A percentile compares a stretch with the other conserved stretches of the same genome.
phyloP scores from a whole-genome alignment of 2,797 vertebrate species.

The Dicrostonyx torquatus region DNA sequence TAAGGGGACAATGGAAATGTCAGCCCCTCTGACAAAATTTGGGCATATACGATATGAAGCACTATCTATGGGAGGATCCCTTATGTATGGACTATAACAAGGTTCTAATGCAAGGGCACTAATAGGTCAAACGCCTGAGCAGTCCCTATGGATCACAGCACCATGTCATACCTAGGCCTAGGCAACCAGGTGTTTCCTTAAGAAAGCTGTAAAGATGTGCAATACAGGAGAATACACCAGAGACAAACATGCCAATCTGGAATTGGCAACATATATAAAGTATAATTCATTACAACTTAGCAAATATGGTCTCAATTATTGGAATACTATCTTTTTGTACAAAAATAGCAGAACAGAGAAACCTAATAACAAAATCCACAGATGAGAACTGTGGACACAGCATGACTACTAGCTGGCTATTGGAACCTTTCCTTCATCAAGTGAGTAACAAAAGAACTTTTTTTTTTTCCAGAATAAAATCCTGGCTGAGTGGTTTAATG shows the following conservation, averaged over 20 bases:
- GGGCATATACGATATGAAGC: not conserved
- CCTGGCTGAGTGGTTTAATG: not conserved
- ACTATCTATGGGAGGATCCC: too few species aligned
- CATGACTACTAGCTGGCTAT: not conserved
- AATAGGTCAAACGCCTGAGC: not conserved
- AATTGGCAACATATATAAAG: not conserved
- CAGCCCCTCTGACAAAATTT: not conserved
- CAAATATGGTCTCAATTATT: not conserved
- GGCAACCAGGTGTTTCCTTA: not conserved
- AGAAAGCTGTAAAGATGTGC: not conserved
- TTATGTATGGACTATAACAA: not conserved
- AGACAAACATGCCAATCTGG: not conserved
- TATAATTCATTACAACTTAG: not conserved
- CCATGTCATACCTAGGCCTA: not conserved
- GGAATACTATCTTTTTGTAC: not conserved
- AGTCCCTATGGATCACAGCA: not conserved
- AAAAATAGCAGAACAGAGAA: not conserved
- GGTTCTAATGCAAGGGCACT: not conserved
- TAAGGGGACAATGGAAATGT: not conserved
- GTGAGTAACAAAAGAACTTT: not conserved
- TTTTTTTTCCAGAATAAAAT: slow-evolving; percentile 29
- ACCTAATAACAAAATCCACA: not conserved
- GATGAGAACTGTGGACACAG: not conserved
- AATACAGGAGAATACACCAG: not conserved
- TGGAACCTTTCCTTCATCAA: not conserved